Evolutionary conservation across 2,888 invertebrate genomes (phyloP).

Genomic region (Drosophila sordidula): DNA sequence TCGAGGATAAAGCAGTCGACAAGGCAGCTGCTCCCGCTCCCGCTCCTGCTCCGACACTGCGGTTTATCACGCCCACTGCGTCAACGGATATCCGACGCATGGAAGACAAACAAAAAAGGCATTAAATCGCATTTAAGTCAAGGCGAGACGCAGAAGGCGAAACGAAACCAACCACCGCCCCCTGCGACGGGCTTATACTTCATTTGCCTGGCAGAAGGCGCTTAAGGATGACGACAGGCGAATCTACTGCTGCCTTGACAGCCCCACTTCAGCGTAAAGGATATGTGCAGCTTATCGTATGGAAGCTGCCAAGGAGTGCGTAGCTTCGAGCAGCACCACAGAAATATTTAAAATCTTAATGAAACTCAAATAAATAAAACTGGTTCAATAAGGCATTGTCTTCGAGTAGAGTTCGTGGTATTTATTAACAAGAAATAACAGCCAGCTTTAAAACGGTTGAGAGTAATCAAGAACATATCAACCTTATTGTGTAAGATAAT

Average conservation of each 20-base stretch:
- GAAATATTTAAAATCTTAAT: constrained; percentile 7
- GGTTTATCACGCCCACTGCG: constrained; percentile 79
- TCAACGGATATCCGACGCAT: constrained; percentile 78
- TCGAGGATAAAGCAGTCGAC: constrained; percentile 28
- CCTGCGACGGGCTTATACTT: constrained; percentile 48
- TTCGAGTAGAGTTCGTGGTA: too few species aligned
- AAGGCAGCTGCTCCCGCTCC: constrained; percentile 12
- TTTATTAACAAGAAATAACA: too few species aligned
- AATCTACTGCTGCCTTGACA: constrained; percentile 26
- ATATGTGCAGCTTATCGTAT: constrained; percentile 43
- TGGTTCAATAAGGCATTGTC: too few species aligned
- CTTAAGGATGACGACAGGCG: constrained; percentile 34
- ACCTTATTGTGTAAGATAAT: too few species aligned
- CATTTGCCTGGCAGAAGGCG: constrained; percentile 42
- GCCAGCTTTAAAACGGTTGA: too few species aligned
- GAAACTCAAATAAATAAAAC: neutral
- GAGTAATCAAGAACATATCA: too few species aligned
- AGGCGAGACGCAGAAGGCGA: constrained; percentile 44
- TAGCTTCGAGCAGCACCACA: neutral
- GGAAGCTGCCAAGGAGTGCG: constrained; percentile 10
- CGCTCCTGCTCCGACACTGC: constrained; percentile 21
- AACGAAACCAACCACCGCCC: constrained; percentile 28
- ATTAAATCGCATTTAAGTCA: constrained; percentile 83
- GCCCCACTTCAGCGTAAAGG: constrained; percentile 34
- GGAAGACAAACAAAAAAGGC: constrained; percentile 82